Evolutionary conservation across 2,888 invertebrate species (phyloP).

Genomic region (Stictocephala bisonia): DNA sequence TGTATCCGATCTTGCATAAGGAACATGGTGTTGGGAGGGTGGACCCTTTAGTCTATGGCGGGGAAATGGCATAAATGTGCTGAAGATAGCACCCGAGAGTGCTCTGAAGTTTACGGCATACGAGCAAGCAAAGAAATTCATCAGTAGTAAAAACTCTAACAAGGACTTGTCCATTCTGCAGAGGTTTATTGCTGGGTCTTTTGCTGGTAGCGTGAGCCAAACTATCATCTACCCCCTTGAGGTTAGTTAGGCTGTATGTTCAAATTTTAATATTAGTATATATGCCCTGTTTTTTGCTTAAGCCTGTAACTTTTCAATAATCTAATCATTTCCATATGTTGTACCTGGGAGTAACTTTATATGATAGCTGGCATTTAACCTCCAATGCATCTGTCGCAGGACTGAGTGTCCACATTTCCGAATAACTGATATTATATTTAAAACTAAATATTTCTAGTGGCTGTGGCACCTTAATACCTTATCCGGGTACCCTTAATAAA

Average conservation of each 20-base stretch:
- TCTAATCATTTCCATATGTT: no score
- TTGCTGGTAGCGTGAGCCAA: constrained; percentile 96
- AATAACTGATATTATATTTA: no score
- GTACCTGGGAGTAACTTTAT: no score
- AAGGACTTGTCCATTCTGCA: constrained; percentile 81
- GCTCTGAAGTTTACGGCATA: constrained; percentile 99
- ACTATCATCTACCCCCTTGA: constrained; percentile 98
- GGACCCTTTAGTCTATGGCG: constrained; percentile 93
- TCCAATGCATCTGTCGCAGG: no score
- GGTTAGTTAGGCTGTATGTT: constrained; percentile 64
- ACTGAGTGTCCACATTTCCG: no score
- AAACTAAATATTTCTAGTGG: no score
- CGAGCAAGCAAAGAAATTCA: constrained; percentile 84
- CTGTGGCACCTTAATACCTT: no score
- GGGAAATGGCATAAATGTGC: constrained; percentile 97
- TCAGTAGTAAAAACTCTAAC: constrained; percentile 44
- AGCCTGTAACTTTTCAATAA: no score
- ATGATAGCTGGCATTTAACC: no score
- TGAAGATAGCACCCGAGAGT: constrained; percentile 99
- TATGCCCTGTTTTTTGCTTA: no score
- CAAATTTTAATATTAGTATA: no score
- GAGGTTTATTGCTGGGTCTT: constrained; percentile 93
- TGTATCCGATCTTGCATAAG: constrained; percentile 72
- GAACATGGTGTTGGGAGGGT: constrained; percentile 92
- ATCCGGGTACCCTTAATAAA: no score